A percentile compares a stretch with the other conserved stretches of the same genome.
Conservation (phyloP, 1,140 invertebrate genomes). For the Trissolcus basalis region DNA sequence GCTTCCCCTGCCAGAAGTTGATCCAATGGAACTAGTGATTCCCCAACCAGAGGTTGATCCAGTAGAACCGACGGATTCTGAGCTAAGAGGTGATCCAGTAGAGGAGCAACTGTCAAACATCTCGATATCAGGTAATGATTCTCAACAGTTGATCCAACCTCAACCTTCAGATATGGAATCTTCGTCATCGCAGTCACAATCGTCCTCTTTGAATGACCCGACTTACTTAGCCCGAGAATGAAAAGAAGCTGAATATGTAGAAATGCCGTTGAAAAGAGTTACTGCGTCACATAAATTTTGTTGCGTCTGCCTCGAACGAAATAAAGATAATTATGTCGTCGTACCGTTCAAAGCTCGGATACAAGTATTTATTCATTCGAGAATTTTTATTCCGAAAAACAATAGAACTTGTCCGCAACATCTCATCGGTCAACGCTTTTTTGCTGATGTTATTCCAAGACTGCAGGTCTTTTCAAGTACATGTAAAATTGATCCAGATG, state of each 20-base stretch:
- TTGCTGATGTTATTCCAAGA: conserved; percentile 23
- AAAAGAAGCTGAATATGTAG: conserved; percentile 18
- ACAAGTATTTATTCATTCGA: conserved; percentile 30
- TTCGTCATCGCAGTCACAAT: background rate
- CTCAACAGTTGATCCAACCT: too few species aligned
- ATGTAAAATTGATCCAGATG: conserved; percentile 14
- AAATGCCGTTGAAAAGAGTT: conserved; percentile 29
- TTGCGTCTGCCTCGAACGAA: conserved; percentile 18
- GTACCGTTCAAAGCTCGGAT: conserved; percentile 40
- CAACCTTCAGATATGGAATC: background rate
- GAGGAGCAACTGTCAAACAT: too few species aligned
- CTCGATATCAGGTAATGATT: too few species aligned
- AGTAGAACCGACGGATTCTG: too few species aligned
- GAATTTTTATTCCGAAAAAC: conserved; percentile 40
- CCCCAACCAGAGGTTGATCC: too few species aligned
- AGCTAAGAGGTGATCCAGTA: too few species aligned
- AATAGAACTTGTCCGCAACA: conserved; percentile 51
- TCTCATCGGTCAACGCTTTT: conserved; percentile 42
- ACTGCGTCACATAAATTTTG: conserved; percentile 32
- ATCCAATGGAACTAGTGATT: too few species aligned
- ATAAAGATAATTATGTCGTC: conserved; percentile 12
- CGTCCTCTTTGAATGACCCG: conserved; percentile 18
- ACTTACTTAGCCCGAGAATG: conserved; percentile 3
- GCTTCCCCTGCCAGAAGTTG: too few species aligned
- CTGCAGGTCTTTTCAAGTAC: conserved; percentile 13